These are phyloP conservation scores for Drosophila sulfurigaster DNA, from an alignment of 1,140 invertebrate species.

Conservation along the genomic window DNA sequence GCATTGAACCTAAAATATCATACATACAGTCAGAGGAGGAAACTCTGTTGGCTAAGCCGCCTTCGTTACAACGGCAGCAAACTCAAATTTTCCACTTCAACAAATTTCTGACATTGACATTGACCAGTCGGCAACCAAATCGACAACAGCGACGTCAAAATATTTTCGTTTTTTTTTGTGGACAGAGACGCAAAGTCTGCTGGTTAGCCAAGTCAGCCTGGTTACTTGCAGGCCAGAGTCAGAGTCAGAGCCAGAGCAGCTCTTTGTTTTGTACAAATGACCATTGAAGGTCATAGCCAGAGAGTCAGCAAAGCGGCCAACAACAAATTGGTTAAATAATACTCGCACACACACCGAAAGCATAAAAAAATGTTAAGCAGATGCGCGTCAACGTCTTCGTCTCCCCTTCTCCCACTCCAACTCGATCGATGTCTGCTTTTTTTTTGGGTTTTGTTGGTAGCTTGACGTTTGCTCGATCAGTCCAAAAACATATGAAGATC, in stretches of 20 bases:
- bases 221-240: conserved; percentile 20
- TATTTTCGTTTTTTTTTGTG: conserved; percentile 48
- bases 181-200: conserved; percentile 62
- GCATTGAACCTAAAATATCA: conserved; percentile 53
- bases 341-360: conserved; percentile 21
- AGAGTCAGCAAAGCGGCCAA: conserved; percentile 44
- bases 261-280: conserved; percentile 75
- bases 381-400: conserved; percentile 37
- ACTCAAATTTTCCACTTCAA: conserved; percentile 74
- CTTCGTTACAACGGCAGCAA: conserved; percentile 37
- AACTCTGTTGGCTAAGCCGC: conserved; percentile 38
- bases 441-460: conserved; percentile 49
- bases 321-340: conserved; percentile 80
- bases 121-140: conserved; percentile 64
- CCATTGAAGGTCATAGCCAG: conserved; percentile 75
- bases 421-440: conserved; percentile 3
- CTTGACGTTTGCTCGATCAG: conserved; percentile 63
- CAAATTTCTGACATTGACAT: conserved; percentile 81
- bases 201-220: conserved; percentile 24
- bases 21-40: conserved; percentile 22
- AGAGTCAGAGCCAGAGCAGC: conserved; percentile 3
- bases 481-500: conserved; percentile 77
- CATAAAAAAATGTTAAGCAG: conserved; percentile 52
- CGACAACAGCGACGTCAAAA: conserved; percentile 75
- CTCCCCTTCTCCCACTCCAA: conserved; percentile 1